phyloP scores from a whole-genome alignment of 2,888 invertebrate genomes.

The Lypha dubia region DNA sequence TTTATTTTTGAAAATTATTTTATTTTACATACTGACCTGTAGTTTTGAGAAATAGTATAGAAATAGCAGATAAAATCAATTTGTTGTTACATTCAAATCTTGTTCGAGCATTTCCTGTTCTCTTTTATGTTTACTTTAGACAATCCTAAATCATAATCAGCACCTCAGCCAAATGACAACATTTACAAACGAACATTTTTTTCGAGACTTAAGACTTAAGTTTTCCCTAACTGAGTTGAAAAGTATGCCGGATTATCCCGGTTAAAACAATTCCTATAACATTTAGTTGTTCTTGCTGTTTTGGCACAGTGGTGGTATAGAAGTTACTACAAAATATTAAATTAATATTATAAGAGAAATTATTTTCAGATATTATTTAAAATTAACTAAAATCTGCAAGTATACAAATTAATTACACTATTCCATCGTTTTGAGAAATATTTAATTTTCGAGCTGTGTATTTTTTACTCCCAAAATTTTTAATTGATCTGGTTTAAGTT shows the following conservation, averaged over 20 bases:
- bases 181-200: neutral
- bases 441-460: too few relatives aligned
- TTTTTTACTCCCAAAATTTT: too few relatives aligned
- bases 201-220: conserved; percentile 19
- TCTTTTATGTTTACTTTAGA: conserved; percentile 47
- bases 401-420: too few relatives aligned
- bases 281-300: conserved; percentile 12
- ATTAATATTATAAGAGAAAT: too few relatives aligned
- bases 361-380: too few relatives aligned
- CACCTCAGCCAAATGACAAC: conserved; percentile 34
- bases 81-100: conserved; percentile 40
- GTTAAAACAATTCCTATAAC: conserved; percentile 37
- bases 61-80: neutral
- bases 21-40: conserved; percentile 6
- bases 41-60: conserved; percentile 2
- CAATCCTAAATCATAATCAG: conserved; percentile 77
- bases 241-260: conserved; percentile 57
- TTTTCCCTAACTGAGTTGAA: conserved; percentile 47
- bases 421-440: too few relatives aligned
- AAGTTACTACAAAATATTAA: too few relatives aligned
- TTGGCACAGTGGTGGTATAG: conserved; percentile 40
- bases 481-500: too few relatives aligned
- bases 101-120: conserved; percentile 12
- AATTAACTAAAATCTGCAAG: too few relatives aligned
- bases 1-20: neutral